A percentile compares a stretch with the other conserved stretches of the same genome.
Conservation (phyloP, 2,888 invertebrate genomes). For the Pocota personata region DNA sequence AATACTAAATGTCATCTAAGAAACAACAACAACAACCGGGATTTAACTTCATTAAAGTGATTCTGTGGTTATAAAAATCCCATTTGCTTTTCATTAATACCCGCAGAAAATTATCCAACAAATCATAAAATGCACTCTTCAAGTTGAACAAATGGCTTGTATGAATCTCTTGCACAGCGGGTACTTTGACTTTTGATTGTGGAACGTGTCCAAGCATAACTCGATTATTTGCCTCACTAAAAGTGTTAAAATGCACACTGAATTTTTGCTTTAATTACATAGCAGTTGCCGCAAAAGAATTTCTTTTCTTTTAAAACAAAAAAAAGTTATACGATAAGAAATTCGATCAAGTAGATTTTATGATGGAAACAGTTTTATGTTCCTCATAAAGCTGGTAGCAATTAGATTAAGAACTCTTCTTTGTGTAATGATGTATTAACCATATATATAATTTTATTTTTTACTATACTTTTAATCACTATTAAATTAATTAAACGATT, state of each 20-base stretch:
- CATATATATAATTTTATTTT: not conserved
- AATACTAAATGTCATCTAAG: constrained; percentile 1
- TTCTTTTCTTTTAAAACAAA: not conserved
- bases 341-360: constrained; percentile 23
- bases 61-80: constrained; percentile 63
- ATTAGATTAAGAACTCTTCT: constrained; percentile 30
- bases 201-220: constrained; percentile 34
- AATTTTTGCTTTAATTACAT: constrained; percentile 28
- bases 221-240: not conserved
- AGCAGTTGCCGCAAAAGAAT: not conserved
- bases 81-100: constrained; percentile 62
- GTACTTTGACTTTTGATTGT: constrained; percentile 49
- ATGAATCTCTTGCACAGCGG: constrained; percentile 51
- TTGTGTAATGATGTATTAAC: too few relatives aligned
- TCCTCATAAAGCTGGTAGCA: constrained; percentile 12
- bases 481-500: constrained; percentile 54
- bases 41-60: constrained; percentile 57
- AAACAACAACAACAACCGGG: constrained; percentile 7
- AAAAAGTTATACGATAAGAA: constrained; percentile 29
- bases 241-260: constrained; percentile 46
- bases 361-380: constrained; percentile 19
- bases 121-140: constrained; percentile 61
- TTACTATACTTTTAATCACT: not conserved
- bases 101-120: constrained; percentile 62
- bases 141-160: constrained; percentile 41